These are phyloP conservation scores for Nasonia longicornis DNA, from an alignment of 1,140 invertebrate species.

Conservation along the genomic window DNA sequence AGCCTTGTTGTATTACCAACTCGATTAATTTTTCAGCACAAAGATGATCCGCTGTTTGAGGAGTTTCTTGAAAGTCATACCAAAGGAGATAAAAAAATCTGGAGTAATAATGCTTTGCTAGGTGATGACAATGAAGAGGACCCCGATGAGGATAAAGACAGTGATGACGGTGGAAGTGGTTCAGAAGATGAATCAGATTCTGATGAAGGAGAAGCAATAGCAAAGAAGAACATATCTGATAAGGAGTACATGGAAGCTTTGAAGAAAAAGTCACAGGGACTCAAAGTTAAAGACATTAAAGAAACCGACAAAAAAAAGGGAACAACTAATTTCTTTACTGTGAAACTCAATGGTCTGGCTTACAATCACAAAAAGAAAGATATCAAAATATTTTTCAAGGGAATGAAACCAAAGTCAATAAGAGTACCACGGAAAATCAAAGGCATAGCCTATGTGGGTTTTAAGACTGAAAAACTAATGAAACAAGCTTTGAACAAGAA, in stretches of 20 bases:
- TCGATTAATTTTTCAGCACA: constrained; percentile 73
- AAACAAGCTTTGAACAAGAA: constrained; percentile 87
- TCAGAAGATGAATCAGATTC: constrained; percentile 63
- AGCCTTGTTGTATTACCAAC: neutral
- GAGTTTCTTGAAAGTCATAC: constrained; percentile 89
- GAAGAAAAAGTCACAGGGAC: constrained; percentile 52
- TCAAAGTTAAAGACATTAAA: constrained; percentile 33
- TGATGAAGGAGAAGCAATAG: constrained; percentile 69
- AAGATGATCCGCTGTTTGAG: constrained; percentile 88
- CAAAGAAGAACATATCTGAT: constrained; percentile 76
- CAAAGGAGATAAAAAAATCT: constrained; percentile 71
- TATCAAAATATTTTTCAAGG: constrained; percentile 87
- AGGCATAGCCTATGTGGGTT: constrained; percentile 92
- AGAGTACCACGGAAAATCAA: constrained; percentile 81
- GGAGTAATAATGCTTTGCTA: constrained; percentile 77
- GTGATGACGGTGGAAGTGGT: constrained; percentile 61
- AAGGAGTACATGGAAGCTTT: constrained; percentile 74
- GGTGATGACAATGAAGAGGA: constrained; percentile 53
- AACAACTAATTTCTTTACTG: constrained; percentile 72
- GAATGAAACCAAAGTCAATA: constrained; percentile 82
- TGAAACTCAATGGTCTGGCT: constrained; percentile 77
- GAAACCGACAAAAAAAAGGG: constrained; percentile 63
- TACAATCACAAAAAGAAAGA: constrained; percentile 82
- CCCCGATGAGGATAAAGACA: constrained; percentile 59
- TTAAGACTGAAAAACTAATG: constrained; percentile 84